phyloP scores from a whole-genome alignment of 1,140 invertebrate species.

The Aplysia californica region DNA sequence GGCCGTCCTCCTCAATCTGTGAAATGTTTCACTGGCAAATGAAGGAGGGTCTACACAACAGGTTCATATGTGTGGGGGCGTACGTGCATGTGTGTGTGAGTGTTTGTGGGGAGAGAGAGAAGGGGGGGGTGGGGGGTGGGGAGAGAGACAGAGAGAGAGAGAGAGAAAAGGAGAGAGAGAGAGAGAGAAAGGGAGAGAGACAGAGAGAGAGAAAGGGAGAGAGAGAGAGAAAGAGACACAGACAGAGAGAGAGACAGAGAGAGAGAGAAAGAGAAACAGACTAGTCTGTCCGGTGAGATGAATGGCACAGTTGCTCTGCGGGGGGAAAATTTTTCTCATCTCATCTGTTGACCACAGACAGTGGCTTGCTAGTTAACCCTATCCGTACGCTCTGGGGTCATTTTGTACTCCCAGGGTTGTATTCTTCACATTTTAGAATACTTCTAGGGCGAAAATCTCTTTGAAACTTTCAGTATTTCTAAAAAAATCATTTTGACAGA shows the following conservation, averaged over 20 bases:
- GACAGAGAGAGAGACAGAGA: constrained; percentile 7
- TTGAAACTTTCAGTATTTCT: too few species aligned
- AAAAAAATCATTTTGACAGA: too few species aligned
- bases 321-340: too few species aligned
- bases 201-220: neutral
- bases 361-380: too few species aligned
- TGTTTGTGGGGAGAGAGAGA: neutral
- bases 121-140: neutral
- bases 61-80: neutral
- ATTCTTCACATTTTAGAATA: too few species aligned
- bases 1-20: constrained; percentile 86
- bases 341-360: too few species aligned
- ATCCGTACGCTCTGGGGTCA: too few species aligned
- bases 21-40: neutral
- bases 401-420: too few species aligned
- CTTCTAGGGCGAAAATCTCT: too few species aligned
- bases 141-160: neutral
- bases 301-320: too few species aligned
- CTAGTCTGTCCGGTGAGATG: too few species aligned
- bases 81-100: neutral
- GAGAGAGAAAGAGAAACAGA: neutral
- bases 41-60: too few species aligned
- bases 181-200: constrained; percentile 14
- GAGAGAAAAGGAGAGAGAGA: constrained; percentile 1
- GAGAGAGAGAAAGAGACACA: neutral